Evolutionary conservation across 2,888 invertebrate genomes (phyloP).

Genomic region (Dorcus parallelipipedus): DNA sequence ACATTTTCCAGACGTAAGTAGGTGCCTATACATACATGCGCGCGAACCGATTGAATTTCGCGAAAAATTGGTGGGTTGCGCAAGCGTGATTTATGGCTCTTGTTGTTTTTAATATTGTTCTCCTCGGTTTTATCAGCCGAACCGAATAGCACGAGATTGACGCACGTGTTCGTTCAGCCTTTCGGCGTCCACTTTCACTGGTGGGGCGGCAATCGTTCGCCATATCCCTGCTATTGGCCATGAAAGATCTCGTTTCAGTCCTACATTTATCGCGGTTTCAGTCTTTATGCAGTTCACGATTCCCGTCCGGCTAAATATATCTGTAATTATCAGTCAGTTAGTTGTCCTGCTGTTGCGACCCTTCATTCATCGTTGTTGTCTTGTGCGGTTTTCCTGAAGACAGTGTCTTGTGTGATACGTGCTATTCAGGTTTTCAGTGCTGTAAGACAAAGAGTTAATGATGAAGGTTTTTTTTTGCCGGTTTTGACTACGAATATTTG

Average conservation of each 20-base stretch:
- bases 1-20: too few relatives aligned
- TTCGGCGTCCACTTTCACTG: conserved; percentile 27
- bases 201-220: conserved; percentile 19
- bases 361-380: background rate
- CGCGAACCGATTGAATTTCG: too few relatives aligned
- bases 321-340: background rate
- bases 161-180: background rate
- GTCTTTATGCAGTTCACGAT: background rate
- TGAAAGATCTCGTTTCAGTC: conserved; percentile 22
- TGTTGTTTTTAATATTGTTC: background rate
- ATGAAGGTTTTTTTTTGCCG: too few relatives aligned
- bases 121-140: background rate
- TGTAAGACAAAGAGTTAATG: too few relatives aligned
- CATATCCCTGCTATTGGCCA: conserved; percentile 20
- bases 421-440: too few relatives aligned
- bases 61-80: background rate
- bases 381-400: background rate
- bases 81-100: background rate
- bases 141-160: background rate
- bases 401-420: too few relatives aligned
- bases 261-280: conserved; percentile 10
- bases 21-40: too few relatives aligned
- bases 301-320: background rate
- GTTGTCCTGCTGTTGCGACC: background rate
- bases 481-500: too few relatives aligned